Conservation (phyloP, 1,140 invertebrate genomes). For the Galleria mellonella region DNA sequence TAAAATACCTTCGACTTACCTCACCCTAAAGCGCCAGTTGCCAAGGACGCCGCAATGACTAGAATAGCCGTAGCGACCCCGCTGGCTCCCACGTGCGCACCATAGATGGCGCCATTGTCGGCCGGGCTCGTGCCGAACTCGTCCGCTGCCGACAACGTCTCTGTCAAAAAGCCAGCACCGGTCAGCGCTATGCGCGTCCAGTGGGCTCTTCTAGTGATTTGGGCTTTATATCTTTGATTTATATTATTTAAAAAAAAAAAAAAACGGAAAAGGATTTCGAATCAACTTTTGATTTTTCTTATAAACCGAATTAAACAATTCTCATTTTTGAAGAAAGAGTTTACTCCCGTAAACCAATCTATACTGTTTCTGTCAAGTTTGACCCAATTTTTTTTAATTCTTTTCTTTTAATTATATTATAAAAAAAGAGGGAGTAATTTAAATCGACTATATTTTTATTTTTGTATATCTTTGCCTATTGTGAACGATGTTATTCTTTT, state of each 20-base stretch:
- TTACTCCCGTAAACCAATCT: no score
- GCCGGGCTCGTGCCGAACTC: conserved; percentile 33
- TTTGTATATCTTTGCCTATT: no score
- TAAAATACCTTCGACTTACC: conserved; percentile 30
- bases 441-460: no score
- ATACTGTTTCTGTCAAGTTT: no score
- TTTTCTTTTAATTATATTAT: no score
- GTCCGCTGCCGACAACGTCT: conserved; percentile 48
- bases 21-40: conserved; percentile 67
- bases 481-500: no score
- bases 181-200: conserved; percentile 27
- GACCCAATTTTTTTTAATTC: no score
- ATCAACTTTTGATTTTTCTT: neutral
- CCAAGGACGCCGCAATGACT: conserved; percentile 47
- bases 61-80: conserved; percentile 56
- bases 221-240: conserved; percentile 15
- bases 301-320: neutral
- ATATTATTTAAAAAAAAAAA: no score
- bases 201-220: conserved; percentile 25
- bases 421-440: no score
- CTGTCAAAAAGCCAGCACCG: conserved; percentile 39
- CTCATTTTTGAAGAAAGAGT: no score
- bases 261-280: no score
- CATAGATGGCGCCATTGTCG: conserved; percentile 32
- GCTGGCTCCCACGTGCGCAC: conserved; percentile 45